phyloP scores from a whole-genome alignment of 2,888 invertebrate genomes.

The Cosmorhoe ocellata region DNA sequence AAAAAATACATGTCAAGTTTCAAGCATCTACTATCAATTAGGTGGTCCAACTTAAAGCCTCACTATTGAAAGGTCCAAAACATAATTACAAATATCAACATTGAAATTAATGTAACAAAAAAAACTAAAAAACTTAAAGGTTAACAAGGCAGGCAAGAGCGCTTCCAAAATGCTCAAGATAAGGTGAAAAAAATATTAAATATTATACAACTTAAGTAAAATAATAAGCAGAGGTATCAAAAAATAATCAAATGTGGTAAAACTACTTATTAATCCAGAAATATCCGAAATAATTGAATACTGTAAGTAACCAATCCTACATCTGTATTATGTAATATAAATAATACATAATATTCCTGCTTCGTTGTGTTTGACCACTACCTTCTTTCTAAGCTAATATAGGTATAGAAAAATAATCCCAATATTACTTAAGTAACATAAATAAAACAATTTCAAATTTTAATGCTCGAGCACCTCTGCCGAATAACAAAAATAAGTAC shows the following conservation, averaged over 20 bases:
- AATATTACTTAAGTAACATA: background rate
- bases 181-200: conserved; percentile 33
- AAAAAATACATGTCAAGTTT: too few species aligned
- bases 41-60: conserved; percentile 67
- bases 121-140: conserved; percentile 46
- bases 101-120: conserved; percentile 34
- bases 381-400: conserved; percentile 36
- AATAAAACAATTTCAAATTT: background rate
- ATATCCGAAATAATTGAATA: conserved; percentile 54
- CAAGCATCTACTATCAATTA: conserved; percentile 46
- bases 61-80: conserved; percentile 42
- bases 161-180: conserved; percentile 45
- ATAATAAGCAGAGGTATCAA: conserved; percentile 57
- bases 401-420: conserved; percentile 22
- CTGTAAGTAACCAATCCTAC: conserved; percentile 63
- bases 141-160: conserved; percentile 70
- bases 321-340: conserved; percentile 53
- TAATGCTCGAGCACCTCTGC: conserved; percentile 56
- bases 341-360: conserved; percentile 60
- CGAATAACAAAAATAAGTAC: conserved; percentile 37
- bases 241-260: conserved; percentile 40
- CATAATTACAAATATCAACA: conserved; percentile 40
- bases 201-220: conserved; percentile 36
- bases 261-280: conserved; percentile 46
- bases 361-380: conserved; percentile 72